Evolutionary conservation across 2,888 invertebrate species (phyloP), one percentile per base, ranked within the genome.

Genomic region (Venusia cambrica): DNA sequence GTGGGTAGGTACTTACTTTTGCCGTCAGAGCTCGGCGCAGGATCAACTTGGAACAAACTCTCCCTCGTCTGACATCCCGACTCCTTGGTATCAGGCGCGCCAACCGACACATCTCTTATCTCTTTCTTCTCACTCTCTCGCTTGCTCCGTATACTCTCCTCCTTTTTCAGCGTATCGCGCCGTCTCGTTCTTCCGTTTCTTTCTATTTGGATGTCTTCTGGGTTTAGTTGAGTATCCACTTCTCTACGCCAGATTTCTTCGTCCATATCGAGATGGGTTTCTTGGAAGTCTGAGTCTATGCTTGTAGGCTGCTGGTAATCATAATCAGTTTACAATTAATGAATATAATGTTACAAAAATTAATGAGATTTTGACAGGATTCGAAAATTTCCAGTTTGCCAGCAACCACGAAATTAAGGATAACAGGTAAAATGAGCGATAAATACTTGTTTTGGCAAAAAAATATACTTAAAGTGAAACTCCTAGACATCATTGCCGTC

Each of bases 11-110:
- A 28, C 30, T 39, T 15, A 39, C 39, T 38, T 70, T 70, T 56
- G 76, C 85, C 83, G 51, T 84, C 80, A 31, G 85, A 84, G 54
- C 85, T 83, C 0, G 72, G 68, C 0, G 81, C 70, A 1, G 78
- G 64, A 24, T 80, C 85, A 0, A 73, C 56, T 30, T 85, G 81
- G 62, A 94, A 93, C 14, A 94, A 75, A 58, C 94, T 94, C 68
- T 94, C 95, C 51, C 95, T 89, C 0, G 96, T 96, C 69, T 96
- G 96, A 66, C 95, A 96, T 0, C 80, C 73, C 1, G 81, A 83
- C 38, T 87, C 87, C 43, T 84, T 87, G 0, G 84, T 85, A 47
- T 87, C 85, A 3, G 85, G 85, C 0, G 75, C 80, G 0, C 84
- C 83, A 5, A 84, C 84, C 0, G 85, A 84, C 3, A 62, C 84